phyloP scores from a whole-genome alignment of 1,140 invertebrate genomes.

The Ericerus pela region DNA sequence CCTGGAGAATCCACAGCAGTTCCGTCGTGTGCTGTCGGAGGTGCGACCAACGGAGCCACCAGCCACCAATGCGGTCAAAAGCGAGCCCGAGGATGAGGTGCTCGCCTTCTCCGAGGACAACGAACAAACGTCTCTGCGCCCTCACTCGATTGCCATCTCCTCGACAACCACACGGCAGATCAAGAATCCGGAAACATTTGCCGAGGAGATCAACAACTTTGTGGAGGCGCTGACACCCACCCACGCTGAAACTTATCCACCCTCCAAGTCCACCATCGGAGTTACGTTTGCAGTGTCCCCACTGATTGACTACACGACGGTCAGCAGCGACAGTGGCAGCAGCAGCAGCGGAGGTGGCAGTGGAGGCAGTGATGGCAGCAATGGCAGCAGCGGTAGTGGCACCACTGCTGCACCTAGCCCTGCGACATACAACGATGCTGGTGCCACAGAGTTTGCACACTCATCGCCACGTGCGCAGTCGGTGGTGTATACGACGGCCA shows the following conservation, averaged over 20 bases:
- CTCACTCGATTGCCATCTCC: neutral
- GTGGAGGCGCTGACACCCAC: neutral
- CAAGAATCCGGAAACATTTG: neutral
- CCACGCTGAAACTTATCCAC: too few relatives aligned
- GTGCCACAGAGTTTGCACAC: slow-evolving; percentile 19
- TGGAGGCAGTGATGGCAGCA: too few relatives aligned
- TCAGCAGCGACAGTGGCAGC: too few relatives aligned
- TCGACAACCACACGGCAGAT: slow-evolving; percentile 9
- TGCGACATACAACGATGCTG: neutral
- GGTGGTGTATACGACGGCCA: too few relatives aligned
- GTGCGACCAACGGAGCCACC: slow-evolving; percentile 61
- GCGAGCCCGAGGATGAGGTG: slow-evolving; percentile 47
- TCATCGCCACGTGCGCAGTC: too few relatives aligned
- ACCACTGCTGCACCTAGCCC: neutral
- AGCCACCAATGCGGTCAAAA: slow-evolving; percentile 23
- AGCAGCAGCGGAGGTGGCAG: too few relatives aligned
- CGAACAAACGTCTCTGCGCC: slow-evolving; percentile 19
- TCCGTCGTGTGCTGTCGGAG: slow-evolving; percentile 53
- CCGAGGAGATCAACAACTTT: slow-evolving; percentile 5
- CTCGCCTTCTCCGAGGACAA: slow-evolving; percentile 55
- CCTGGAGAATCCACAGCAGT: slow-evolving; percentile 59
- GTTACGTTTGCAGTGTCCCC: too few relatives aligned
- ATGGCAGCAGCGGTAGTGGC: too few relatives aligned
- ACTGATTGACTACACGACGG: slow-evolving; percentile 15
- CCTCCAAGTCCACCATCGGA: too few relatives aligned